Evolutionary conservation across 1,140 invertebrate genomes (phyloP), one percentile per base, ranked within the genome.

Genomic region (Vollenhovia emeryi): DNA sequence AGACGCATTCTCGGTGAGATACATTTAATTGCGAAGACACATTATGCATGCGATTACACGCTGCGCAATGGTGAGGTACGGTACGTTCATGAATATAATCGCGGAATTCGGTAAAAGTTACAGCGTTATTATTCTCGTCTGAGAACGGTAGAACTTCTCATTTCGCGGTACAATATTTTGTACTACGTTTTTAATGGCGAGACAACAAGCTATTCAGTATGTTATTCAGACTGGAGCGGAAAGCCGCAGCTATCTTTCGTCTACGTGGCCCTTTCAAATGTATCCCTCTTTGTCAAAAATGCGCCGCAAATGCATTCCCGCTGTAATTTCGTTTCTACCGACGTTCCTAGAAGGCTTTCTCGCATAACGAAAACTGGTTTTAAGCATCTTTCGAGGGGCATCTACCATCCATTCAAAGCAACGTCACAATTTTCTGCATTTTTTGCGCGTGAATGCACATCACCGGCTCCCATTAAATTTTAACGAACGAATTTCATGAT

Each of bases 361-460:
- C 36, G 64, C 64, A 45, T 57, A 71, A 80, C 78, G 66, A 82
- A 82, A 82, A 82, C 66, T 33, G 36, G 36, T 59, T 82, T 82
- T 33, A 45, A 59, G 13, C 66, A 71, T 33, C 78, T 73, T 82
- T n/a, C 27, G 55, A 73, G 55, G n/a, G 8, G 27, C 21, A 59
- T n/a, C 50, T 45, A 57, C 36, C 24, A 30, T 80, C 64, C 18
- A 80, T 80, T 80, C 64, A 80, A 45, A 43, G 48, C 50, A 33
- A 36, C 64, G 69, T 71, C 13, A 80, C 36, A 71, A 57, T 71
- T 71, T 57, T 43, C 27, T 27, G 8, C 66, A 71, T 82, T 82
- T 82, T 82, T 71, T 18, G 5, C 50, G 40, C 66, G 60, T 43
- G 76, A 79, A 68, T 79, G 21, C 76, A 55, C 30, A 73, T 73